Evolutionary conservation across 2,113 vertebrate species (phyloP).

Genomic region (Hypanus sabinus): DNA sequence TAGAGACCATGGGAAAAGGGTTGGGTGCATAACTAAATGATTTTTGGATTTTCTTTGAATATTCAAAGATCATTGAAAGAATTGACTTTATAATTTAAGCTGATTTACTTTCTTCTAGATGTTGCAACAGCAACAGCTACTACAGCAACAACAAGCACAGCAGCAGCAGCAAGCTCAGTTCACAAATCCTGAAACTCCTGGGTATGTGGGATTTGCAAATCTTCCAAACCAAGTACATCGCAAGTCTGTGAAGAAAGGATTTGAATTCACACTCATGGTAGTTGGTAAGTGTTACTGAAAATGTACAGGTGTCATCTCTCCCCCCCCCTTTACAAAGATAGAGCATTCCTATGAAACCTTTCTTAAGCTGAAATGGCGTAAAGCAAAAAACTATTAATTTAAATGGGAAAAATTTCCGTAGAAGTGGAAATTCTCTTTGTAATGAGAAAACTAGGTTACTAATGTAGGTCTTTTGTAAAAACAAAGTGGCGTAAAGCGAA

Average conservation of each 20-base stretch:
- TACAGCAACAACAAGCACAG: not conserved
- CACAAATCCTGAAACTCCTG: slow-evolving; percentile 90
- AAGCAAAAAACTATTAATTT: too few relatives aligned
- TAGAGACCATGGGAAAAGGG: not conserved
- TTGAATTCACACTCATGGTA: slow-evolving; percentile 98
- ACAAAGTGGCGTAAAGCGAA: too few relatives aligned
- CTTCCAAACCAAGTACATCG: slow-evolving; percentile 97
- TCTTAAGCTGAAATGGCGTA: too few relatives aligned
- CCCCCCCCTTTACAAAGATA: too few relatives aligned
- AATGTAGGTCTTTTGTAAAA: too few relatives aligned
- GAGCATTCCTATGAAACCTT: too few relatives aligned
- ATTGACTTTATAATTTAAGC: not conserved
- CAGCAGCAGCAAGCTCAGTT: slow-evolving; percentile 80
- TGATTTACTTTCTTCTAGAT: not conserved
- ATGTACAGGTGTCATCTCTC: too few relatives aligned
- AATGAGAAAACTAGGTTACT: too few relatives aligned
- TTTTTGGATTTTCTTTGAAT: not conserved
- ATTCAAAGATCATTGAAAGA: not conserved
- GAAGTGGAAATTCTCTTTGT: too few relatives aligned
- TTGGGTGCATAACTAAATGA: not conserved
- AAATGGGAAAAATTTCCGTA: too few relatives aligned
- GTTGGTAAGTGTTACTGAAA: slow-evolving; percentile 72
- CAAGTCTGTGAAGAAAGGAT: slow-evolving; percentile 96
- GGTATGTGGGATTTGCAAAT: slow-evolving; percentile 96
- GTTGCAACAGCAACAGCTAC: slow-evolving; percentile 6